phyloP scores from a whole-genome alignment of 2,797 vertebrate genomes.

The Lithobates sylvaticus region DNA sequence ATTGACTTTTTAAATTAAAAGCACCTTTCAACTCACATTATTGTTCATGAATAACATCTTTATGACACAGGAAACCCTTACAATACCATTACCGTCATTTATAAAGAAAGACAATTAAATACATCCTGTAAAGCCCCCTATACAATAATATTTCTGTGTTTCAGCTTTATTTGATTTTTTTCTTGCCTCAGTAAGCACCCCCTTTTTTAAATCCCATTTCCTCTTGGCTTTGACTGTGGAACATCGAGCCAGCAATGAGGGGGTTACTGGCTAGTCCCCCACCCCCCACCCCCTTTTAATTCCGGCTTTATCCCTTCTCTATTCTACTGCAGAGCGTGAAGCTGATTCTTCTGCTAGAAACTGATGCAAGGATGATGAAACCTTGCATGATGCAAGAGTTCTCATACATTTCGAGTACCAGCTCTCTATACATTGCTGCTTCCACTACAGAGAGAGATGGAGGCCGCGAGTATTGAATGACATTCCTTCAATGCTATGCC shows the following conservation, averaged over 20 bases:
- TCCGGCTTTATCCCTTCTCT: slow-evolving; percentile 41
- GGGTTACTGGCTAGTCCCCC: slow-evolving; percentile 23
- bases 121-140: too few relatives aligned
- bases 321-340: slow-evolving; percentile 39
- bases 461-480: background rate
- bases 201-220: background rate
- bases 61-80: too few relatives aligned
- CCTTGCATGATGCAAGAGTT: slow-evolving; percentile 49
- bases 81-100: too few relatives aligned
- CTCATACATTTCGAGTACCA: slow-evolving; percentile 9
- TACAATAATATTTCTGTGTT: too few relatives aligned
- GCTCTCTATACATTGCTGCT: background rate
- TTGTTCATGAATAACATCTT: too few relatives aligned
- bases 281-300: slow-evolving; percentile 33
- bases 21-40: too few relatives aligned
- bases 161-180: too few relatives aligned
- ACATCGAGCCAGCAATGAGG: slow-evolving; percentile 9
- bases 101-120: too few relatives aligned
- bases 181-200: background rate
- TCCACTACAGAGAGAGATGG: background rate
- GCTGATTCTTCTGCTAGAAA: slow-evolving; percentile 39
- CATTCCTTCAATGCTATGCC: background rate
- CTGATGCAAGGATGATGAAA: slow-evolving; percentile 61
- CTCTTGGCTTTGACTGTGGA: background rate
- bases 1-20: too few relatives aligned